Conservation (phyloP, 1,140 invertebrate species). For the Uloborus diversus region DNA sequence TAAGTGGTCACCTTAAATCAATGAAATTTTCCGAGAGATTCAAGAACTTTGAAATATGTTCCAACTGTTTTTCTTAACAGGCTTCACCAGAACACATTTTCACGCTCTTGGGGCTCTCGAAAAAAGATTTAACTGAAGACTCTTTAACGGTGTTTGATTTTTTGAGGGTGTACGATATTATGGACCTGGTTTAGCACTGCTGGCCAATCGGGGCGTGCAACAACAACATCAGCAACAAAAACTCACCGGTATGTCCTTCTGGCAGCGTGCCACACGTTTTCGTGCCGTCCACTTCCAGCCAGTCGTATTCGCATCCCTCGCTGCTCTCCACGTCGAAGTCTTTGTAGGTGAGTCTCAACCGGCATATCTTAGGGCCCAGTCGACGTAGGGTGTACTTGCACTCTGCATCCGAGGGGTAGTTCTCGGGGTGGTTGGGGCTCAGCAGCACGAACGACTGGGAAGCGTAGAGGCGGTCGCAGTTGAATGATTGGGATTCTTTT, state of each 20-base stretch:
- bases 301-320: slow-evolving; percentile 59
- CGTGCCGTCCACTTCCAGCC: slow-evolving; percentile 58
- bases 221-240: no score
- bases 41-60: no score
- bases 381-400: slow-evolving; percentile 57
- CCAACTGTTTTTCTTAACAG: no score
- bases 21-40: no score
- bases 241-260: slow-evolving; percentile 24
- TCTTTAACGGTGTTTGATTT: no score
- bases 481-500: not conserved
- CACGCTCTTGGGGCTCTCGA: no score
- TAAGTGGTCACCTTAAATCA: no score
- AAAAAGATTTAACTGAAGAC: no score
- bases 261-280: slow-evolving; percentile 58
- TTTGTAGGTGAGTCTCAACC: slow-evolving; percentile 57
- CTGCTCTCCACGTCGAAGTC: slow-evolving; percentile 59
- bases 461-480: slow-evolving; percentile 59
- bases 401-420: slow-evolving; percentile 56
- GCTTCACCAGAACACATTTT: no score
- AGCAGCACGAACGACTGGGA: slow-evolving; percentile 56
- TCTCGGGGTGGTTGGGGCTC: slow-evolving; percentile 59
- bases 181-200: no score
- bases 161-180: no score
- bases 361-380: slow-evolving; percentile 53
- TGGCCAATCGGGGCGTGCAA: no score